Conservation (phyloP, 2,113 vertebrate species). For the Alethe diademata region DNA sequence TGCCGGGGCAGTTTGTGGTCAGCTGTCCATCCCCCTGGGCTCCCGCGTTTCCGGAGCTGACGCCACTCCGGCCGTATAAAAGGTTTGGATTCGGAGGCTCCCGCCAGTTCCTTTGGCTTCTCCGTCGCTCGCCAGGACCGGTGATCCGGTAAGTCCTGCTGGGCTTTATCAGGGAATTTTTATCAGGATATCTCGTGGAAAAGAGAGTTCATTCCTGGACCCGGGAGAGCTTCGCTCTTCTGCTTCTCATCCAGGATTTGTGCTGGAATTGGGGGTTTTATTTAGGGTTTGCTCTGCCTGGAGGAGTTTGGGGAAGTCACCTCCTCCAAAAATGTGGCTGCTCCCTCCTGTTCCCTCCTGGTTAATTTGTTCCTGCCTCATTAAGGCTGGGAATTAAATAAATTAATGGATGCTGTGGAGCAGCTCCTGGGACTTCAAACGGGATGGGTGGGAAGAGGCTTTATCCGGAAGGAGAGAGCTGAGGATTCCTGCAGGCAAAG, state of each 20-base stretch:
- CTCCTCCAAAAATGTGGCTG: not conserved
- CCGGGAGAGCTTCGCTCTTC: not conserved
- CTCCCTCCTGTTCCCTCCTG: not conserved
- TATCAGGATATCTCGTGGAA: not conserved
- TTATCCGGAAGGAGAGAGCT: not conserved
- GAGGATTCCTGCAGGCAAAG: not conserved
- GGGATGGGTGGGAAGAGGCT: not conserved
- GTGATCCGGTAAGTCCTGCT: conserved; percentile 31
- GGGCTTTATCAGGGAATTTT: not conserved
- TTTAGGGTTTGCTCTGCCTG: not conserved
- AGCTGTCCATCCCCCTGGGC: conserved; percentile 31
- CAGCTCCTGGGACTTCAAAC: conserved; percentile 14
- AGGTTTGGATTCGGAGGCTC: not conserved
- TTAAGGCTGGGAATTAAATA: conserved; percentile 1
- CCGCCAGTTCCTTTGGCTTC: not conserved
- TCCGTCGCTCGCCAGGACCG: not conserved
- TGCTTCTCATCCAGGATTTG: not conserved
- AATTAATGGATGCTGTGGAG: not conserved
- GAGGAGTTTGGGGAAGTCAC: not conserved
- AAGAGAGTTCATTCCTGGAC: fast-evolving
- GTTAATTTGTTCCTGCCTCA: not conserved
- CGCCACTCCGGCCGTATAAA: conserved; percentile 16
- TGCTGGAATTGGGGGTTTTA: not conserved
- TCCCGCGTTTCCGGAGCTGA: conserved; percentile 46
- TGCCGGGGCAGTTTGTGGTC: conserved; percentile 39